Conservation (phyloP, 1,140 invertebrate species). For the Drosophila ogumai region DNA sequence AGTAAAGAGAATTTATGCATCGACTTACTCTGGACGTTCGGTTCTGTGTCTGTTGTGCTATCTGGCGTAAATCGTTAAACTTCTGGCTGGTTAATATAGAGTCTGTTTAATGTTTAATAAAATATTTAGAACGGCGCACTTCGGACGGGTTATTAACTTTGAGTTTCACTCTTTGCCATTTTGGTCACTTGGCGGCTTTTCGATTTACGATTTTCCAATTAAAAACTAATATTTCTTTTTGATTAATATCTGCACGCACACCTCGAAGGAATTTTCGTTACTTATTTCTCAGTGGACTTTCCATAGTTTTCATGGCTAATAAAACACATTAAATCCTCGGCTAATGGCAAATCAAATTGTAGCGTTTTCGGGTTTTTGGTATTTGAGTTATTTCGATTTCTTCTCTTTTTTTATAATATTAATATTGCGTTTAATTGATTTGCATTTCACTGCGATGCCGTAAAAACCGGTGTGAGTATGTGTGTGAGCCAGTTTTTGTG, state of each 20-base stretch:
- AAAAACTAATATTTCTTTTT: conserved; percentile 9
- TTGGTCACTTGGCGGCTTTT: conserved; percentile 37
- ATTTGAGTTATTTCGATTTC: conserved; percentile 1
- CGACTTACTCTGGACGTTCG: conserved; percentile 61
- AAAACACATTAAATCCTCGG: conserved; percentile 54
- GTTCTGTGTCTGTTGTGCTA: conserved; percentile 38
- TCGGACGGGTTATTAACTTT: conserved; percentile 53
- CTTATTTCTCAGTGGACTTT: conserved; percentile 61
- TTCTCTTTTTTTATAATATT: conserved; percentile 22
- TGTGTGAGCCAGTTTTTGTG: conserved; percentile 46
- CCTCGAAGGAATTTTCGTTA: conserved; percentile 18
- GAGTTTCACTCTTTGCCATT: conserved; percentile 68
- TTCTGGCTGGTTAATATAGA: neutral
- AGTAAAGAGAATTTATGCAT: conserved; percentile 14
- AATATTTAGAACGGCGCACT: conserved; percentile 50
- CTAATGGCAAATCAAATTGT: conserved; percentile 55
- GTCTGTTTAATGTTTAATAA: conserved; percentile 31
- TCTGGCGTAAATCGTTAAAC: conserved; percentile 29
- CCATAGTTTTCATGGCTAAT: conserved; percentile 71
- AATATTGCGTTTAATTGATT: conserved; percentile 62
- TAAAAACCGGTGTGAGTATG: conserved; percentile 42
- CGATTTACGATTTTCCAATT: conserved; percentile 19
- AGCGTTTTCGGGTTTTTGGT: conserved; percentile 23
- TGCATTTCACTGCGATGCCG: conserved; percentile 57
- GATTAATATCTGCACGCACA: conserved; percentile 40